Evolutionary conservation across 2,797 vertebrate genomes (phyloP).

Genomic region (Pogoniulus pusillus): DNA sequence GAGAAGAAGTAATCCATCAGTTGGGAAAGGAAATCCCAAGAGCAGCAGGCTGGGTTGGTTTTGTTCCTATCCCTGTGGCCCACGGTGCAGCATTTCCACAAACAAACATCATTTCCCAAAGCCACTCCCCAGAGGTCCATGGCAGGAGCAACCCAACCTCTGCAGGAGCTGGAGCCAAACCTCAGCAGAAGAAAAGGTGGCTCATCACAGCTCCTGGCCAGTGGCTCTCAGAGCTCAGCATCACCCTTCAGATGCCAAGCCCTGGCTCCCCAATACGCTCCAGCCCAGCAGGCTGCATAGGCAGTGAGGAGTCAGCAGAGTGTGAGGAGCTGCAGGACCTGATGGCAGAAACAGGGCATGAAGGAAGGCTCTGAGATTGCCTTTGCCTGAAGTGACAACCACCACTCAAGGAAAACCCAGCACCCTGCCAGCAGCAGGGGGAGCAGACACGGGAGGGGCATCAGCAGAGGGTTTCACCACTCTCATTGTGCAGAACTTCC

Average conservation of each 20-base stretch:
- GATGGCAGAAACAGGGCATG: background rate
- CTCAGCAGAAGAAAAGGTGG: background rate
- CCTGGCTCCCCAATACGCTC: background rate
- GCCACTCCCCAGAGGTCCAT: background rate
- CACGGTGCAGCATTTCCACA: background rate
- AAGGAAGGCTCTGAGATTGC: background rate
- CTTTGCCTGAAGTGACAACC: background rate
- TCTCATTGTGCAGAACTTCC: too few relatives aligned
- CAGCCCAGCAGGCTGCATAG: accelerated
- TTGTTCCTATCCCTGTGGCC: background rate
- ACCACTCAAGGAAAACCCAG: background rate
- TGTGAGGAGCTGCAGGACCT: background rate
- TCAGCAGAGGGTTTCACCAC: background rate
- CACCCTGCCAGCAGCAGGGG: background rate
- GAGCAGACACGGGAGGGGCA: too few relatives aligned
- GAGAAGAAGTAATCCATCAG: slow-evolving; percentile 21
- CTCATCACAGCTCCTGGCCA: background rate
- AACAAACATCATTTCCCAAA: background rate
- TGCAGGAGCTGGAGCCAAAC: background rate
- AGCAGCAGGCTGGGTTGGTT: background rate
- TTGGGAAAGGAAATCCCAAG: slow-evolving; percentile 27
- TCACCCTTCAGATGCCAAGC: background rate
- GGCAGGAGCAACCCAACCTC: background rate
- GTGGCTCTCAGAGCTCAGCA: background rate
- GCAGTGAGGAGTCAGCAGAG: background rate